These are phyloP conservation scores for Lycaena phlaeas DNA, from an alignment of 2,888 invertebrate genomes.

Conservation along the genomic window DNA sequence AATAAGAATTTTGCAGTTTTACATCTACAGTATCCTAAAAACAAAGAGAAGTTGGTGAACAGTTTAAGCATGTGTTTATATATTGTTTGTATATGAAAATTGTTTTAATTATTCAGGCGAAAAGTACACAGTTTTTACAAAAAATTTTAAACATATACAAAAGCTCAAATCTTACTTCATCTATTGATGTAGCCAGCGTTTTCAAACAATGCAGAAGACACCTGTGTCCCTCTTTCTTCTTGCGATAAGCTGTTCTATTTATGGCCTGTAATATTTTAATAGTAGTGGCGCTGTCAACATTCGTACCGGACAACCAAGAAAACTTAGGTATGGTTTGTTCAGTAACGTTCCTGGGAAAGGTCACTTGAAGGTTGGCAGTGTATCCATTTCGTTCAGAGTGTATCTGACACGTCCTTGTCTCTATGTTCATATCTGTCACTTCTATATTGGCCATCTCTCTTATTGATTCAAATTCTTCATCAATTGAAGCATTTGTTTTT, in stretches of 20 bases:
- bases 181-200: conserved; percentile 59
- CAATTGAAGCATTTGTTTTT: conserved; percentile 49
- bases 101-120: too few species aligned
- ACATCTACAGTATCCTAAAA: too few species aligned
- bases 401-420: conserved; percentile 73
- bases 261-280: conserved; percentile 85
- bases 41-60: too few species aligned
- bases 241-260: conserved; percentile 84
- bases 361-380: conserved; percentile 69
- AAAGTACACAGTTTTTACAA: too few species aligned
- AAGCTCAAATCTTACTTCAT: conserved; percentile 66
- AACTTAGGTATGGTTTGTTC: conserved; percentile 65
- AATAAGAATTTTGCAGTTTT: too few species aligned
- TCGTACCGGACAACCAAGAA: conserved; percentile 66
- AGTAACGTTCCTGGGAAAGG: conserved; percentile 70
- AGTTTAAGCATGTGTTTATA: too few species aligned
- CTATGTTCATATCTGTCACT: conserved; percentile 73
- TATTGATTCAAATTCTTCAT: conserved; percentile 67
- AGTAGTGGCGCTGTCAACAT: conserved; percentile 80
- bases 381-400: conserved; percentile 70
- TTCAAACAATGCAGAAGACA: conserved; percentile 90
- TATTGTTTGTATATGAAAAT: too few species aligned
- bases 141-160: too few species aligned
- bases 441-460: conserved; percentile 66
- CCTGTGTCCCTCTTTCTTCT: conserved; percentile 87